Evolutionary conservation across 30 jellyfish, hydroid and myxozoan species (phyloP).

Genomic region (Clytia hemisphaerica): DNA sequence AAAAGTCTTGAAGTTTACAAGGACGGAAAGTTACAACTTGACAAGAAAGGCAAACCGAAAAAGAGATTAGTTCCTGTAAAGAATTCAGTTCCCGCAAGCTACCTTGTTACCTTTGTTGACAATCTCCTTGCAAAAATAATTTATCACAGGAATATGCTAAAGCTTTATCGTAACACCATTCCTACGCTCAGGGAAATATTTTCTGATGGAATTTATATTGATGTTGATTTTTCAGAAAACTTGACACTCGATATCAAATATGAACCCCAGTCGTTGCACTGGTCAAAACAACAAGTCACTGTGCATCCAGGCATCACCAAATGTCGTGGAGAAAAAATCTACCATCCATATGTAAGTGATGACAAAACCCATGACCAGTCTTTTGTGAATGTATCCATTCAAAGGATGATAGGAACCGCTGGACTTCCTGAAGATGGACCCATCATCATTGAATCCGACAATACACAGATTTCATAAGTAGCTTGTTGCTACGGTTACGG

Average conservation of each 20-base stretch:
- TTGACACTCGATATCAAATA: conserved; percentile 4
- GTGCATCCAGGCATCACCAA: conserved; percentile 14
- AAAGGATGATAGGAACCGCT: conserved; percentile 1
- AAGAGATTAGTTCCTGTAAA: not conserved
- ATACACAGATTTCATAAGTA: too few species aligned
- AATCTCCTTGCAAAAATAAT: not conserved
- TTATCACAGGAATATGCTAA: conserved; percentile 8
- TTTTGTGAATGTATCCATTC: not conserved
- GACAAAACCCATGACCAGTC: conserved; percentile 5
- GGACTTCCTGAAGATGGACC: not conserved
- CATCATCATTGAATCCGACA: conserved; percentile 7
- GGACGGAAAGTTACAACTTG: conserved; percentile 4
- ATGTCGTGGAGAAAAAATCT: conserved; percentile 2
- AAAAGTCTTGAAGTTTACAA: not conserved
- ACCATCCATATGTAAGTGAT: conserved; percentile 7
- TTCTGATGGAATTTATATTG: conserved; percentile 5
- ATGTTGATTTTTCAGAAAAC: conserved; percentile 16
- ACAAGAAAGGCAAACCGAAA: too few species aligned
- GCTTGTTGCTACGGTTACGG: too few species aligned
- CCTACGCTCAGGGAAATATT: not conserved
- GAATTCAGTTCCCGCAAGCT: not conserved
- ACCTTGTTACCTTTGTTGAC: conserved; percentile 1
- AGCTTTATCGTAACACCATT: not conserved
- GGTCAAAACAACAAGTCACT: conserved; percentile 10
- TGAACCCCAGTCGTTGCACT: conserved; percentile 5